A percentile compares a stretch with the other conserved stretches of the same genome.
These are phyloP conservation scores for Helogale parvula DNA, from an alignment of 2,113 vertebrate species.

Conservation along the genomic window DNA sequence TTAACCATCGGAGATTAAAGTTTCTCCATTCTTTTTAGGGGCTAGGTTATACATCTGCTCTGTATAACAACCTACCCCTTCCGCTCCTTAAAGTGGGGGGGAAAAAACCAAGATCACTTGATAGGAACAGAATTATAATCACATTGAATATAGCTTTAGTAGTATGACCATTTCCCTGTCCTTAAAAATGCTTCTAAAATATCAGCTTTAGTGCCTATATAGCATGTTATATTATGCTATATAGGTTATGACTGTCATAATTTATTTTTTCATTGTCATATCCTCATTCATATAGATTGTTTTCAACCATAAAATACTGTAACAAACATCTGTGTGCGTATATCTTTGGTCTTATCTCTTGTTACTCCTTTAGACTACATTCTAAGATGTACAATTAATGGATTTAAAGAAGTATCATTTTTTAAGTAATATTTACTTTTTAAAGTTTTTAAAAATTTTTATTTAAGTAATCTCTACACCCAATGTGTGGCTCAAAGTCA, in stretches of 20 bases:
- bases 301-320: not conserved
- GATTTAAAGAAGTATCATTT: not conserved
- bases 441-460: too few relatives aligned
- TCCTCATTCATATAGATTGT: not conserved
- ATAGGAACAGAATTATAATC: not conserved
- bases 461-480: too few relatives aligned
- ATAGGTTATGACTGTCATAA: not conserved
- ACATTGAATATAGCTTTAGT: not conserved
- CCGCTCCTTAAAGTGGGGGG: not conserved
- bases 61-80: not conserved
- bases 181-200: conserved; percentile 14
- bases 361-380: conserved; percentile 10
- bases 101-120: not conserved
- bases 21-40: not conserved
- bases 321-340: not conserved
- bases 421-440: too few relatives aligned
- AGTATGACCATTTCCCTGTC: not conserved
- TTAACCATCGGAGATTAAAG: not conserved
- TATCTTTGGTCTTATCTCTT: not conserved
- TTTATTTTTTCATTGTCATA: not conserved
- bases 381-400: not conserved
- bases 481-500: too few relatives aligned
- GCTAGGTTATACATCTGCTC: not conserved
- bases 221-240: not conserved
- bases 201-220: not conserved